Evolutionary conservation across 2,888 invertebrate genomes (phyloP).

Genomic region (Brenthis ino): DNA sequence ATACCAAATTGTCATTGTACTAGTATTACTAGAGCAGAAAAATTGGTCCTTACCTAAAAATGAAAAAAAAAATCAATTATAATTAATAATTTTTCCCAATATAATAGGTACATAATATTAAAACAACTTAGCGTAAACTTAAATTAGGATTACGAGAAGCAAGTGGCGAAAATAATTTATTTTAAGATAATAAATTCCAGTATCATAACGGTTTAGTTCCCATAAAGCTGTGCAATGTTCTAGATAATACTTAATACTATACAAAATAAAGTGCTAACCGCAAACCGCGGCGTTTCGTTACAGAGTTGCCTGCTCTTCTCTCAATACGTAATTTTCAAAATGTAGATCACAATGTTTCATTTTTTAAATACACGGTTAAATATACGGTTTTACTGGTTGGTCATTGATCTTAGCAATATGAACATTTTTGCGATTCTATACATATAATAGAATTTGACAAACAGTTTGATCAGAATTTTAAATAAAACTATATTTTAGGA

Average conservation of each 20-base stretch:
- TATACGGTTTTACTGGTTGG: too few species aligned
- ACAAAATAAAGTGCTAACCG: constrained; percentile 21
- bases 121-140: neutral
- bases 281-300: constrained; percentile 23
- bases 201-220: constrained; percentile 25
- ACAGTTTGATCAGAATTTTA: too few species aligned
- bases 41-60: too few species aligned
- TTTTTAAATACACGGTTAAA: neutral
- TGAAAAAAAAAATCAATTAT: neutral
- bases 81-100: constrained; percentile 2
- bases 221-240: constrained; percentile 28
- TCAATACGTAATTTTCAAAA: neutral
- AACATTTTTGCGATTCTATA: too few species aligned
- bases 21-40: too few species aligned
- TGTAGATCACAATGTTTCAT: neutral
- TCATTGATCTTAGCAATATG: too few species aligned
- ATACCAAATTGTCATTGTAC: too few species aligned
- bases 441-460: too few species aligned
- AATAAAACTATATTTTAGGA: too few species aligned
- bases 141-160: constrained; percentile 6
- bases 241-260: constrained; percentile 20
- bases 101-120: neutral
- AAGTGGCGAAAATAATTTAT: constrained; percentile 11
- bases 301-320: constrained; percentile 7
- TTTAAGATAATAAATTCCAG: constrained; percentile 19